Base-by-base conservation (phyloP, 2,888 invertebrate genomes). In the Brachylomia viminalis region DNA sequence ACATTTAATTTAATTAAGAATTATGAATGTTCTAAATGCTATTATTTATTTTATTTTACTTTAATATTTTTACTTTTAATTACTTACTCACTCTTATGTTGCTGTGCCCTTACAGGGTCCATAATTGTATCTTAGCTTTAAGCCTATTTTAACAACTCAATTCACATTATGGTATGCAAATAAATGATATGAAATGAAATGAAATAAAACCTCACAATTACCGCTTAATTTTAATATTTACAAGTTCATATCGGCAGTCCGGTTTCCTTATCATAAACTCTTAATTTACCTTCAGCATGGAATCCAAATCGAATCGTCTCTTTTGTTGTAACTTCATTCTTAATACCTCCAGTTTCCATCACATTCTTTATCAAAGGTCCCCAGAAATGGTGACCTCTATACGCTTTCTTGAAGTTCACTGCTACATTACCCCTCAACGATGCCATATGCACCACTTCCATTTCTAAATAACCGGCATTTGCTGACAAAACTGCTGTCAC, bases 371-470 rank as follows among this genome's bases (percentile, higher is more conserved):
- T 89, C 2, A 83, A 81, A 0, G 94, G 95, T 0, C 93, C 94
- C 79, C 92, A 94, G 70, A 95, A 95, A 85, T 95, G 94, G 59
- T 95, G 95, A 0, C 92, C 92, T 0, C 91, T 91, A 42, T 89
- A 82, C 0, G 80, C 56, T 23, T 85, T 92, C 70, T 87, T 93
- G 59, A 90, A 95, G 77, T 96, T 95, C 0, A 94, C 93, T 0
- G 94, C 95, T 2, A 95, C 82, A 79, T 94, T 92, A 0, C 95
- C 95, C 66, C 92, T 88, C 10, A 95, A 74, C n/a, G 80, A 88
- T 17, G 92, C 89, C 42, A 82, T 80, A 76, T 95, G 93, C 0
- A 89, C 78, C 0, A 96, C 87, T 86, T 95, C 94, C 0, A 95
- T 81, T 83, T 94, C 93, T 70, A 96, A 78, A 82, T 82, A 77